Base-by-base conservation (phyloP, 2,113 vertebrate species). In the Kryptolebias marmoratus region DNA sequence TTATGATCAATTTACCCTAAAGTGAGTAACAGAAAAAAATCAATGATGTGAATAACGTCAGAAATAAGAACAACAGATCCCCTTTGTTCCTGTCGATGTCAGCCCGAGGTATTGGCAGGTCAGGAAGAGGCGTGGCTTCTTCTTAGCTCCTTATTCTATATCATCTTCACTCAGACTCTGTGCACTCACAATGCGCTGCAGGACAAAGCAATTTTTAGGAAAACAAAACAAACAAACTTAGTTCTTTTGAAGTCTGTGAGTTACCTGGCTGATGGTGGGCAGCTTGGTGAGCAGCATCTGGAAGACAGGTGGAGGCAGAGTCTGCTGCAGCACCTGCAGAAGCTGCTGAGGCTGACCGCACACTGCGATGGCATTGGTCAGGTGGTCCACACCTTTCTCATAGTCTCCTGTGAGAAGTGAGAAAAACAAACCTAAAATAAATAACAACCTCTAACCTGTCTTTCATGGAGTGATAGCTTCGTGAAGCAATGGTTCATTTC, bases 231-330 rank as follows among this genome's bases (percentile, higher is more conserved):
- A 14, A 31, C 39, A 27, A 65, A 54, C 36, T 4, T 3, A 36
- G 7, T 7, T 36, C 36, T 7, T 42, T 9, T 42, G 39, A 42
- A 10, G 39, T 42, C 5, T 6, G 5, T 5, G 39, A 42, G 16
- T 79, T 39, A 81, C 85, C 80, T 87, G 85, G 90, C 96, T 97
- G 91, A 98, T 96, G 68, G 93, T 96, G 72, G 97, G 97, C 48
- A 99, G 95, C 87, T 98, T 99, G 66, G 96, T 96, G 83, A 99
- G 95, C 66, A 99, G 94, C 96, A 98, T 99, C 89, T 99, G 98
- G 90, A 99, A 99, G 86, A 98, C 98, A 0, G 96, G 97, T 1
- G 96, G 94, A 2, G 97, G 98, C 63, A 99, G 94, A 1, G 97
- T 99, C 78, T 99, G 97, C 93, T 98, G 96, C 56, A 99, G 91